Evolutionary conservation across 2,113 vertebrate genomes (phyloP).

Genomic region (Hystrix brachyura): DNA sequence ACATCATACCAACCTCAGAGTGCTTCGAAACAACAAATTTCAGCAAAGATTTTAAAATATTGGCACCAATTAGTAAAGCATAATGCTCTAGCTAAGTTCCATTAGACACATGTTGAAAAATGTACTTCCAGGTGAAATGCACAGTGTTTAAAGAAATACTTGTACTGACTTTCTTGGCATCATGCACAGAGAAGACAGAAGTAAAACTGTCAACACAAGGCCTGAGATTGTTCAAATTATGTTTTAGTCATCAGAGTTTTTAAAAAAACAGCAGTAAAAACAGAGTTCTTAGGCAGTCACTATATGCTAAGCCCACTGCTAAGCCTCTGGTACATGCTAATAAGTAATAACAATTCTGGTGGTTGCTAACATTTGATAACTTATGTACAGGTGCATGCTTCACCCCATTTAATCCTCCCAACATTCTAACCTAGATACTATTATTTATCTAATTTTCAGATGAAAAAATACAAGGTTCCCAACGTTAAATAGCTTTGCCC

Average conservation of each 20-base stretch:
- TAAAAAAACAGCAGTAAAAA: neutral
- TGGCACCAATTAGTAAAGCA: neutral
- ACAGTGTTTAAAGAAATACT: neutral
- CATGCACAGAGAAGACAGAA: neutral
- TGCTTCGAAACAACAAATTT: neutral
- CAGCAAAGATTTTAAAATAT: neutral
- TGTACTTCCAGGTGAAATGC: neutral
- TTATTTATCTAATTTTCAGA: slow-evolving; percentile 19
- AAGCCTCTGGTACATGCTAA: neutral
- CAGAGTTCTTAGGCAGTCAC: neutral
- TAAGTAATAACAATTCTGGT: neutral
- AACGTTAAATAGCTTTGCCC: neutral
- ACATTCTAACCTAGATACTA: neutral
- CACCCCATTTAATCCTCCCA: neutral
- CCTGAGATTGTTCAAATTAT: neutral
- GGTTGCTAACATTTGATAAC: neutral
- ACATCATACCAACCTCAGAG: neutral
- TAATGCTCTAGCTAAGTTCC: neutral
- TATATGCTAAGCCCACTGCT: neutral
- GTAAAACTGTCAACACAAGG: neutral
- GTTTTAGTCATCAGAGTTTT: neutral
- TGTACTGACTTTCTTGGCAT: neutral
- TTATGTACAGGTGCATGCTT: neutral
- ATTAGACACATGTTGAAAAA: neutral
- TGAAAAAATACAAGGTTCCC: neutral